Conservation (phyloP, 2,797 vertebrate genomes). For the Podarcis siculus region DNA sequence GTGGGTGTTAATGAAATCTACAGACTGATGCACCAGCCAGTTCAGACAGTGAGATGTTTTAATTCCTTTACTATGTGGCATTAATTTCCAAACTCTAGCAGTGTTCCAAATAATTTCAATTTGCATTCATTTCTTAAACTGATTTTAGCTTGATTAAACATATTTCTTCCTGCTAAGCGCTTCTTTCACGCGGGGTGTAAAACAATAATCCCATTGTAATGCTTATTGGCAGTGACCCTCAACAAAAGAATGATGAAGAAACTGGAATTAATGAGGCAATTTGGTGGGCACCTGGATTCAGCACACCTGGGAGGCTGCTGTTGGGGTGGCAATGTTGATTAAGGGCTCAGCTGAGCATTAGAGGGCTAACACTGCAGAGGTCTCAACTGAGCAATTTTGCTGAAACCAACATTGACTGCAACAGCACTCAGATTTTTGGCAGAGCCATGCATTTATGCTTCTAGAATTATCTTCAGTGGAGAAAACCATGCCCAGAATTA, state of each 20-base stretch:
- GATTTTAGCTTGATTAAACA: slow-evolving; percentile 62
- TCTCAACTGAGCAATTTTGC: background rate
- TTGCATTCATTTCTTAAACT: slow-evolving; percentile 44
- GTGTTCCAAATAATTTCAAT: slow-evolving; percentile 36
- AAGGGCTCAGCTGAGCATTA: fast-evolving
- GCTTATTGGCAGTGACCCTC: slow-evolving; percentile 30
- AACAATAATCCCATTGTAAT: slow-evolving; percentile 51
- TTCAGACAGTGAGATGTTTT: background rate
- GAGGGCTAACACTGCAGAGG: background rate
- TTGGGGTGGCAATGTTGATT: slow-evolving; percentile 16
- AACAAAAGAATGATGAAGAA: background rate
- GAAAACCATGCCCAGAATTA: background rate
- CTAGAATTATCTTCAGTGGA: background rate
- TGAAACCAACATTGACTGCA: slow-evolving; percentile 4
- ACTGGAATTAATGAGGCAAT: background rate
- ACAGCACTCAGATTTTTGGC: background rate
- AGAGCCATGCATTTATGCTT: background rate
- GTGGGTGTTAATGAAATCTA: background rate
- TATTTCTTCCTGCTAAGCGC: slow-evolving; percentile 52
- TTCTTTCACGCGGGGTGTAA: slow-evolving; percentile 48
- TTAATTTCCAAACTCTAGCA: slow-evolving; percentile 26
- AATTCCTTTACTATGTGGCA: background rate
- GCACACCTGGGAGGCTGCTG: background rate
- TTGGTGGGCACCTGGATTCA: background rate
- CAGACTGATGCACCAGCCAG: background rate